These are phyloP conservation scores for Leptinotarsa lineolata DNA, from an alignment of 1,140 invertebrate species.

Conservation along the genomic window DNA sequence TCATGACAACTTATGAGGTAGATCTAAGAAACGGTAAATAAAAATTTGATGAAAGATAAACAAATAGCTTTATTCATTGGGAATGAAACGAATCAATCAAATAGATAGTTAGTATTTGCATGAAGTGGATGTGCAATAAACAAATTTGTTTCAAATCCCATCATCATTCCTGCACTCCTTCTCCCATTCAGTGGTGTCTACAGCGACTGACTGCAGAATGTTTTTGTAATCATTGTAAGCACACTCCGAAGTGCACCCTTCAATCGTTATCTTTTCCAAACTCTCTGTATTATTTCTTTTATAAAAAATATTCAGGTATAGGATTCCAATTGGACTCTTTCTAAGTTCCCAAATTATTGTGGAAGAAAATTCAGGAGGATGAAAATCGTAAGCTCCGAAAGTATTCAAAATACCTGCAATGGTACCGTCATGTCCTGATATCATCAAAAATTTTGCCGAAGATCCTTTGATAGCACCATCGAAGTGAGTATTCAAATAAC, in stretches of 20 bases:
- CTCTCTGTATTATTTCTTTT: constrained; percentile 61
- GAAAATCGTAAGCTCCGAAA: constrained; percentile 71
- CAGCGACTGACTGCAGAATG: constrained; percentile 37
- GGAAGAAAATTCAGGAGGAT: constrained; percentile 73
- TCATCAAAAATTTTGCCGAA: constrained; percentile 47
- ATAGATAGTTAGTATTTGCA: too few relatives aligned
- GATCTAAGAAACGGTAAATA: too few relatives aligned
- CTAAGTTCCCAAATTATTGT: constrained; percentile 73
- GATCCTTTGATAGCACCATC: constrained; percentile 16
- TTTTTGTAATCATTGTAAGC: constrained; percentile 61
- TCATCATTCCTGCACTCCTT: constrained; percentile 34
- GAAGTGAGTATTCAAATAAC: constrained; percentile 38
- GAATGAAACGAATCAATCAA: too few relatives aligned
- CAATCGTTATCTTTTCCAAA: constrained; percentile 60
- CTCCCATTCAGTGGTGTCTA: constrained; percentile 21
- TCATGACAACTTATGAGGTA: too few relatives aligned
- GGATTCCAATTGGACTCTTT: constrained; percentile 38
- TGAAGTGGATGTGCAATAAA: too few relatives aligned
- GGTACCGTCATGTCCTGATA: constrained; percentile 74
- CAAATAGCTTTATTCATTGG: too few relatives aligned
- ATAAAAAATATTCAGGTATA: constrained; percentile 62
- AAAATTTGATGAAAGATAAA: too few relatives aligned
- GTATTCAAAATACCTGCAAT: constrained; percentile 74
- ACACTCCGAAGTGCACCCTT: constrained; percentile 64
- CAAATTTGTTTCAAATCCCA: too few relatives aligned